Evolutionary conservation across 2,797 vertebrate species (phyloP).

Genomic region (Dendrocincla fuliginosa): DNA sequence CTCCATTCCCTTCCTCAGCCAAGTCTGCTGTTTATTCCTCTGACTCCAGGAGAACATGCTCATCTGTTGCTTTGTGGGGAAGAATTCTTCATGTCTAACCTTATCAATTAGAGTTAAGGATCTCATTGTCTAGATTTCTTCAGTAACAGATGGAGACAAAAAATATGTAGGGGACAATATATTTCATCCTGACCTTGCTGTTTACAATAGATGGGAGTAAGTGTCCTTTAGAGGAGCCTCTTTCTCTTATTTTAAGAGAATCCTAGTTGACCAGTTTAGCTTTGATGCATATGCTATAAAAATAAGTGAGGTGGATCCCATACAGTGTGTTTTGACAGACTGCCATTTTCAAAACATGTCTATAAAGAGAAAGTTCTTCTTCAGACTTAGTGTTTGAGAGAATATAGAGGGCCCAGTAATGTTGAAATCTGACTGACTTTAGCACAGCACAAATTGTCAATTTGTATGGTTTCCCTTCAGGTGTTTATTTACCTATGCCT

Average conservation of each 20-base stretch:
- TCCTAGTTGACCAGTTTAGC: neutral
- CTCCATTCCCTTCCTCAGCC: slow-evolving; percentile 4
- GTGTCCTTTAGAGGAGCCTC: neutral
- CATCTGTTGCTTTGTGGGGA: neutral
- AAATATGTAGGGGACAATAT: neutral
- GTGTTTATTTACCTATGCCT: neutral
- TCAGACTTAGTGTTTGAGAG: neutral
- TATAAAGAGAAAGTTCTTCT: neutral
- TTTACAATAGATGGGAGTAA: neutral
- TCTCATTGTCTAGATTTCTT: neutral
- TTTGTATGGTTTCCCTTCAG: neutral
- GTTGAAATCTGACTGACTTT: neutral
- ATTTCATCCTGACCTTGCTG: neutral
- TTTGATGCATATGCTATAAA: neutral
- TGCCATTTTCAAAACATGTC: neutral
- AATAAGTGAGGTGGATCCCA: neutral
- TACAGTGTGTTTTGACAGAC: neutral
- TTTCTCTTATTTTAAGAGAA: neutral
- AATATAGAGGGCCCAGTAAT: neutral
- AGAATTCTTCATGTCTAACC: neutral
- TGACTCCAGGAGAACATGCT: neutral
- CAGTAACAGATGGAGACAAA: neutral
- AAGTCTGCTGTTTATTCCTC: slow-evolving; percentile 11
- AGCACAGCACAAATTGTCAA: neutral
- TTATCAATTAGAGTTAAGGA: neutral